These are phyloP conservation scores for Zingel zingel DNA, from an alignment of 2,113 vertebrate species.

Conservation along the genomic window DNA sequence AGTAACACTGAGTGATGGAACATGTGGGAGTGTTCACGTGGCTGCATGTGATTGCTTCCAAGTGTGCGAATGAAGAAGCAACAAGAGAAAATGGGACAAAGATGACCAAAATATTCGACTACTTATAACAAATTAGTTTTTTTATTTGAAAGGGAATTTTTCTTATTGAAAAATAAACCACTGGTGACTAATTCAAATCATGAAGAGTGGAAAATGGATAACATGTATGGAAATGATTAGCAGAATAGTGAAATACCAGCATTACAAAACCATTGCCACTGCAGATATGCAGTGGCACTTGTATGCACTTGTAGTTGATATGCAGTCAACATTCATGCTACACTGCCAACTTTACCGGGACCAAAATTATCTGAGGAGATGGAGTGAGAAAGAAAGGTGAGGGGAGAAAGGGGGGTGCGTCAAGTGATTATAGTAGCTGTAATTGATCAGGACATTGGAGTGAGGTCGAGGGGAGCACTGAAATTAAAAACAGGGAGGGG, in stretches of 20 bases:
- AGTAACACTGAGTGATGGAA: slow-evolving; percentile 52
- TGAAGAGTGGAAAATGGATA: slow-evolving; percentile 14
- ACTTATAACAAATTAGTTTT: slow-evolving; percentile 43
- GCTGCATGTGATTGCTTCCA: slow-evolving; percentile 57
- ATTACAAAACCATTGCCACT: slow-evolving; percentile 13
- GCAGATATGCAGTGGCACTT: slow-evolving; percentile 25
- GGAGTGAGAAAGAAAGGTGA: slow-evolving; percentile 20
- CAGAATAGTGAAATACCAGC: slow-evolving; percentile 14
- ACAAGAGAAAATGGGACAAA: slow-evolving; percentile 35
- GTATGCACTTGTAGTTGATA: not conserved
- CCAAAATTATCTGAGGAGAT: slow-evolving; percentile 30
- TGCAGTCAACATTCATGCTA: slow-evolving; percentile 29
- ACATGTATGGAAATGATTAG: slow-evolving; percentile 29
- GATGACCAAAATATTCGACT: slow-evolving; percentile 27
- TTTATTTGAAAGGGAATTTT: slow-evolving; percentile 28
- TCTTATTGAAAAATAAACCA: not conserved
- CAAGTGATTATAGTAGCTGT: slow-evolving; percentile 35
- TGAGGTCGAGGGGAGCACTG: slow-evolving; percentile 20
- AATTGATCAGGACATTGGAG: slow-evolving; percentile 55
- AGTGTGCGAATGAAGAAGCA: slow-evolving; percentile 41
- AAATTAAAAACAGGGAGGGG: slow-evolving; percentile 40
- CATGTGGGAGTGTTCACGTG: slow-evolving; percentile 56
- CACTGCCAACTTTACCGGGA: slow-evolving; percentile 39
- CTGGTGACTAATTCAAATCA: slow-evolving; percentile 1
- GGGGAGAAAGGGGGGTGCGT: slow-evolving; percentile 10